Evolutionary conservation across 1,140 invertebrate species (phyloP), one percentile per base, ranked within the genome.

Genomic region (Nixonia krombeini): DNA sequence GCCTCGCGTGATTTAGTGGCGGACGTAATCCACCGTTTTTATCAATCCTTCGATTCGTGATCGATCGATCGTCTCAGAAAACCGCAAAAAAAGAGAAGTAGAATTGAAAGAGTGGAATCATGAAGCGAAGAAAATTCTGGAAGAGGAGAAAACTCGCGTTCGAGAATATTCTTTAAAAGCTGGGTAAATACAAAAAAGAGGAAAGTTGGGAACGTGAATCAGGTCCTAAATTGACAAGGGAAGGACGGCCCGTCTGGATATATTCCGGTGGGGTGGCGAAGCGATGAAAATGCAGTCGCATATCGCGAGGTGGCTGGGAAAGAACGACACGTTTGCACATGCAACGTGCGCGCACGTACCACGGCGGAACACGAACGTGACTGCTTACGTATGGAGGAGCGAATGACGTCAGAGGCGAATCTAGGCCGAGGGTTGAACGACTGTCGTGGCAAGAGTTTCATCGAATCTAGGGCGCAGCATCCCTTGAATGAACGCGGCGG

Each of bases 361-460:
- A 63, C 31, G 25, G 41, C 29, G 38, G 16, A 51, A 57, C 46
- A 61, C 57, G 33, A 57, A 53, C 53, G 58, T 37, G 47, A 37
- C 33, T 56, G 61, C 45, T 58, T 69, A 58, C 57, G 58, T 63
- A 55, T 53, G 23, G 46, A 65, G 59, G 64, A 59, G 62, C 62
- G 74, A 77, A 75, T 80, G 80, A 80, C 79, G 79, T 82, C 77
- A 79, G 72, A 37, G 46, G 58, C 45, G 69, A 77, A 82, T 78
- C 77, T 81, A 82, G 80, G 80, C 73, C 80, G 79, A 76, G 82
- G 77, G 82, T 84, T 82, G 80, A 82, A 84, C 79, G 82, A 82
- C 79, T 84, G 72, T 74, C 76, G 72, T 69, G 76, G 77, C 72
- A 59, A 70, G 63, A 59, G 67, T 72, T 74, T 70, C 68, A 59